Base-by-base conservation (phyloP, 2,113 vertebrate genomes). In the Chionodraco myersi region DNA sequence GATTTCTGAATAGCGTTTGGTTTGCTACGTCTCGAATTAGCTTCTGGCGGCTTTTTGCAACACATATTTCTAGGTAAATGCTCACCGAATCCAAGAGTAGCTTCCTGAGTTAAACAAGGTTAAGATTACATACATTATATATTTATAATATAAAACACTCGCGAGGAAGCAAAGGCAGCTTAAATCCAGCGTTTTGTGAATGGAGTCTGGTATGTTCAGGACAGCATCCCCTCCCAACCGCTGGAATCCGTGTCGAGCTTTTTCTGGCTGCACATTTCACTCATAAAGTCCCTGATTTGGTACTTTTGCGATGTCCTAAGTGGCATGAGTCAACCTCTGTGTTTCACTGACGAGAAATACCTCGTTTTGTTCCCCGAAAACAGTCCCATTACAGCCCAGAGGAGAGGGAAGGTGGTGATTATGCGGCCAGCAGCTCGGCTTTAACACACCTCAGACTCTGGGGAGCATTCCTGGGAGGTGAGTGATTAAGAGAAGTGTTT, bases 401-500 rank as follows among this genome's bases (percentile, higher is more conserved):
- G 9, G 72, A 72, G 72, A 72, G 65, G 7, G 36, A 72, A 75
- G 86, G 21, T 16, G 51, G 77, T 87, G 86, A 84, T 89, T 85
- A 91, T 87, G 89, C 63, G 88, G 86, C 72, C 8, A 1, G 53
- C 82, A 79, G 49, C 67, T 53, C 69, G 67, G 66, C 64, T 75
- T 78, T 61, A 63, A 80, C 87, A 84, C 21, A 78, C 65, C 81
- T 74, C 64, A 45, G 30, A 45, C 44, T 80, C 26, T 51, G 71
- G 61, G 61, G n/a, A 51, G 47, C 86, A 90, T 86, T 87, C 79
- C 76, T 89, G 0, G 1, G 89, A 88, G 90, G 90, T 91, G 87
- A 91, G 80, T 79, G 45, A 86, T 51, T 18, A 7, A 61, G 49
- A 63, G 65, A 76, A 57, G 16, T 0, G 66, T 59, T 61, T 60